Conservation (phyloP, 1,140 invertebrate genomes). For the Drosophila pallidifrons region DNA sequence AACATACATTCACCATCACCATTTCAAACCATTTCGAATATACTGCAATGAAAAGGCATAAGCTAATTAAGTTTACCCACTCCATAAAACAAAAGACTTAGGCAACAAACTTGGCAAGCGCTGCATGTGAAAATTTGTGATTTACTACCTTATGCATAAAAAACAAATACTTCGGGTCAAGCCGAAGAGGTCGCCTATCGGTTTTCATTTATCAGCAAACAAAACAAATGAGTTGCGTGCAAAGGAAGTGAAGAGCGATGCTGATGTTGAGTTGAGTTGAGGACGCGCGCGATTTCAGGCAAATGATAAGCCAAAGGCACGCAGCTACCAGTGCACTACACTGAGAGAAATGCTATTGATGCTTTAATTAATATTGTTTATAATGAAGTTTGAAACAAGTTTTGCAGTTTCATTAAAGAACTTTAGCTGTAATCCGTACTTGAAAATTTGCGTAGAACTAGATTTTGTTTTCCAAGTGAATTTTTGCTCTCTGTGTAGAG, state of each 20-base stretch:
- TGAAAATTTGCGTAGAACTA: too few relatives aligned
- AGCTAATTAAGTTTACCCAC: constrained; percentile 69
- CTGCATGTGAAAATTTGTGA: not conserved
- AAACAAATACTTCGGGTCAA: constrained; percentile 28
- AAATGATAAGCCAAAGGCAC: constrained; percentile 36
- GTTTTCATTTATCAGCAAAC: constrained; percentile 38
- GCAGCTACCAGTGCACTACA: constrained; percentile 35
- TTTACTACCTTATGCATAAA: constrained; percentile 4
- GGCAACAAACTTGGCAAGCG: constrained; percentile 49
- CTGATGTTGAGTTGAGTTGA: not conserved
- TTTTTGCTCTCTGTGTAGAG: not conserved
- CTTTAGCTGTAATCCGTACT: too few relatives aligned
- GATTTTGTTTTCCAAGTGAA: too few relatives aligned
- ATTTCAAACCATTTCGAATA: constrained; percentile 51
- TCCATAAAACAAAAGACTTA: constrained; percentile 37
- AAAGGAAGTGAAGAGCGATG: not conserved
- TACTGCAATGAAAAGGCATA: constrained; percentile 49
- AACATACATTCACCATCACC: constrained; percentile 61
- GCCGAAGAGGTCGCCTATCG: constrained; percentile 42
- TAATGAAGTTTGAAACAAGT: too few relatives aligned
- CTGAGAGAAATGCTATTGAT: too few relatives aligned
- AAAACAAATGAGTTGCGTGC: constrained; percentile 77
- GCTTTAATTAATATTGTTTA: too few relatives aligned
- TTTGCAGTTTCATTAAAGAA: too few relatives aligned
- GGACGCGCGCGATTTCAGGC: constrained; percentile 28